A percentile compares a stretch with the other conserved stretches of the same genome.
Evolutionary conservation across 2,888 invertebrate species (phyloP).

Genomic region (Dicyrtoma fusca): DNA sequence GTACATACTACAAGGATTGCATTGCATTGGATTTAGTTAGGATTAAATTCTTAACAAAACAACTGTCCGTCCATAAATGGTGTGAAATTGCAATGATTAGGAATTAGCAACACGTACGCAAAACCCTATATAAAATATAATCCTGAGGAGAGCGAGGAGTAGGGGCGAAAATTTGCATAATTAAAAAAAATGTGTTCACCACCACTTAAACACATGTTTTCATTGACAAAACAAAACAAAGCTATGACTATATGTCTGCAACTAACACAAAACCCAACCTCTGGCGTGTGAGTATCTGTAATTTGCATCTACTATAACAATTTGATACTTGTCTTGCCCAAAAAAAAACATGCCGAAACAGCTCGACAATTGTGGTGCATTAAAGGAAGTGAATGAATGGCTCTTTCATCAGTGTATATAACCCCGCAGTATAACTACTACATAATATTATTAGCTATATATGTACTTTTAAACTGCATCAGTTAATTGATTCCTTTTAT

Average conservation of each 20-base stretch:
- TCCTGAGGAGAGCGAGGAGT: too few relatives aligned
- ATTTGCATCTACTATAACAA: neutral
- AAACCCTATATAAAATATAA: too few relatives aligned
- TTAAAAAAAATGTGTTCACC: neutral
- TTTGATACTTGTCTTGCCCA: neutral
- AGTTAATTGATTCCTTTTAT: too few relatives aligned
- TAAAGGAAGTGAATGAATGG: neutral
- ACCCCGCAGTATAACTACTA: neutral
- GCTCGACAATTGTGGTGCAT: neutral
- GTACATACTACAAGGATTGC: too few relatives aligned
- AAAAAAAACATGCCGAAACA: neutral
- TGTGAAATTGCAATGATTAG: constrained; percentile 3
- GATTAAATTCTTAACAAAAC: too few relatives aligned
- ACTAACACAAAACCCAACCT: neutral
- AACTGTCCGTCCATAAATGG: neutral
- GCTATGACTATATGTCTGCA: too few relatives aligned
- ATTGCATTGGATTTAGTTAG: too few relatives aligned
- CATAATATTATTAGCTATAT: neutral
- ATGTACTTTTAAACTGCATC: too few relatives aligned
- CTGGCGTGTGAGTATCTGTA: neutral
- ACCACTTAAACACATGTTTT: constrained; percentile 6
- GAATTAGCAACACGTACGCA: neutral
- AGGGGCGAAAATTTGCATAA: neutral
- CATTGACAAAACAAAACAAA: neutral
- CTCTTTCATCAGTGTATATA: neutral